phyloP scores from a whole-genome alignment of 2,888 invertebrate species.

The Thysanoteuthis rhombus region DNA sequence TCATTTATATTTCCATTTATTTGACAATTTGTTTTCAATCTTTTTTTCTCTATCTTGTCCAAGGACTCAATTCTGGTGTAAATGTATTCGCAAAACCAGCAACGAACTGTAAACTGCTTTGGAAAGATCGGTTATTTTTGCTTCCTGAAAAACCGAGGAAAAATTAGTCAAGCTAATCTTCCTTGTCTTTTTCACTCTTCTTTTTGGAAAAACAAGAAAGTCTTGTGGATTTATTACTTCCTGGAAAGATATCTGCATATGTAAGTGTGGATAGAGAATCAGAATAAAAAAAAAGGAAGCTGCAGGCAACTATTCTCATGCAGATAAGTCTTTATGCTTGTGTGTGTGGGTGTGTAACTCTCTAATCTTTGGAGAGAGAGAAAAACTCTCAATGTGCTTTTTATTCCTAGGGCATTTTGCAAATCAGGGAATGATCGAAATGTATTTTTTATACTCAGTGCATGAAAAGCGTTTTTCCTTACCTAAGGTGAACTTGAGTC shows the following conservation, averaged over 20 bases:
- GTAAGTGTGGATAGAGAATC: neutral
- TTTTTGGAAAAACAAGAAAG: neutral
- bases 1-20: too few species aligned
- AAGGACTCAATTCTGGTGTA: neutral
- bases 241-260: conserved; percentile 12
- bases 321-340: too few species aligned
- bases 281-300: neutral
- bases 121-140: neutral
- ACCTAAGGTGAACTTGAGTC: neutral
- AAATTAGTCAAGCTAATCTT: neutral
- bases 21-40: too few species aligned
- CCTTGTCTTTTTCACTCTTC: neutral
- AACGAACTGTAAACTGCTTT: neutral
- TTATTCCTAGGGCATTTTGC: neutral
- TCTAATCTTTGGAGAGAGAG: conserved; percentile 12
- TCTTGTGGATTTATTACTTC: conserved; percentile 12
- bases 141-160: neutral
- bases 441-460: neutral
- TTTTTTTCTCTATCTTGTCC: neutral
- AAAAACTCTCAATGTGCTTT: neutral
- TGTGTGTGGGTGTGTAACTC: neutral
- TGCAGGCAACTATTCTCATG: neutral
- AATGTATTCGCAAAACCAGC: neutral
- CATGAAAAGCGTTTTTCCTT: neutral
- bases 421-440: neutral